Evolutionary conservation across 2,797 vertebrate species (phyloP).

Genomic region (Hemitrygon akajei): DNA sequence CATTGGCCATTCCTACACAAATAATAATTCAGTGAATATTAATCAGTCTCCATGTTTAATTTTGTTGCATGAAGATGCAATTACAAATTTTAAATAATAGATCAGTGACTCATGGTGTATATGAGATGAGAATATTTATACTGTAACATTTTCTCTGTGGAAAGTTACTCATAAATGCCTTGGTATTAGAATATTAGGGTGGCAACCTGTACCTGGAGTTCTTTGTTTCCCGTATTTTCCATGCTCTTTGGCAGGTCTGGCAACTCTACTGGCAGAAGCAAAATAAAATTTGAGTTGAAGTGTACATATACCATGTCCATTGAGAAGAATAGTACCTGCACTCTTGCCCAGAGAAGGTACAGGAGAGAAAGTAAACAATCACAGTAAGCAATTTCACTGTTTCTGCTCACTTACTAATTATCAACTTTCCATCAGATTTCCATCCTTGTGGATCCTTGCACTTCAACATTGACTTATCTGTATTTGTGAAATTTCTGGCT

Average conservation of each 20-base stretch:
- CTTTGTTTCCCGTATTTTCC: background rate
- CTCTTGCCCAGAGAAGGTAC: no score
- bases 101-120: background rate
- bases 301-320: background rate
- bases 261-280: background rate
- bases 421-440: background rate
- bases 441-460: background rate
- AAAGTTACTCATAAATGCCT: background rate
- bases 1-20: background rate
- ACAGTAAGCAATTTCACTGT: background rate
- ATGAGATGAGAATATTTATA: background rate
- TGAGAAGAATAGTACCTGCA: no score
- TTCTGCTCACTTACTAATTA: background rate
- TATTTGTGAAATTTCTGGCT: background rate
- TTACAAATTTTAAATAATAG: background rate
- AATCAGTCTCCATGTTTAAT: background rate
- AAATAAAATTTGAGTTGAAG: background rate
- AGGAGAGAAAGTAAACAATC: background rate
- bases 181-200: background rate
- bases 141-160: slow-evolving; percentile 17
- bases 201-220: background rate
- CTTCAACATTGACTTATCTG: background rate
- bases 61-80: background rate
- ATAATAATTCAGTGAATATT: background rate
- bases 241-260: background rate